Evolutionary conservation across 2,888 invertebrate genomes (phyloP), one percentile per base, ranked within the genome.

Genomic region (Nesidiocoris tenuis): DNA sequence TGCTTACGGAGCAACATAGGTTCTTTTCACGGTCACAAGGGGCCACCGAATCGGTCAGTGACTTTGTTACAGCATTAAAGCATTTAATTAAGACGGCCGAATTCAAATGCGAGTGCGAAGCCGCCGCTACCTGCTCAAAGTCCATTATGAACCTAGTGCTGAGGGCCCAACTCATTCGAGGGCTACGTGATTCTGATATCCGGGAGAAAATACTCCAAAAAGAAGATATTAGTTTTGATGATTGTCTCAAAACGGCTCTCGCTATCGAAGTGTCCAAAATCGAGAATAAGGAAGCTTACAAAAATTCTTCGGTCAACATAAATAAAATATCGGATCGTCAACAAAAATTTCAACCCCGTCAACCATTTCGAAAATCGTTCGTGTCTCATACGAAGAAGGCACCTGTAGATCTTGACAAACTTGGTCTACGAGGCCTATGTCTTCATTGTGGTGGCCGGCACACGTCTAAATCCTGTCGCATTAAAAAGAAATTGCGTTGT

Each of bases 131-230:
- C 2, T 59, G 59, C 19, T 17, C n/a, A 3, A 3, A 59, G 19
- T n/a, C 59, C 3, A 59, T 59, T 18, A 59, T 18, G 59, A 18
- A 59, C 5, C 59, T 59, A 16, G 59, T 59, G n/a, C n/a, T 59
- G n/a, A 59, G 59, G 19, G 59, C 59, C n/a, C 59, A 59, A 59
- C 19, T 59, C n/a, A 59, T 59, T 16, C 3, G 59, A 59, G 59
- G 59, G 59, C 19, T 59, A 59, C n/a, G 59, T 17, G 59, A 59
- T n/a, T 16, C 59, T 59, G 59, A 59, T 59, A 59, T 59, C n/a
- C 3, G 59, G 59, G 59, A 59, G 59, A 59, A 59, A 59, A 59
- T 59, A 9, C 19, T 59, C 5, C 59, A 59, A 18, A n/a, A 16
- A 59, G 59, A 5, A 3, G 59, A 59, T 9, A n/a, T 59, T 18